phyloP scores from a whole-genome alignment of 2,113 vertebrate species.

The Gavia stellata region DNA sequence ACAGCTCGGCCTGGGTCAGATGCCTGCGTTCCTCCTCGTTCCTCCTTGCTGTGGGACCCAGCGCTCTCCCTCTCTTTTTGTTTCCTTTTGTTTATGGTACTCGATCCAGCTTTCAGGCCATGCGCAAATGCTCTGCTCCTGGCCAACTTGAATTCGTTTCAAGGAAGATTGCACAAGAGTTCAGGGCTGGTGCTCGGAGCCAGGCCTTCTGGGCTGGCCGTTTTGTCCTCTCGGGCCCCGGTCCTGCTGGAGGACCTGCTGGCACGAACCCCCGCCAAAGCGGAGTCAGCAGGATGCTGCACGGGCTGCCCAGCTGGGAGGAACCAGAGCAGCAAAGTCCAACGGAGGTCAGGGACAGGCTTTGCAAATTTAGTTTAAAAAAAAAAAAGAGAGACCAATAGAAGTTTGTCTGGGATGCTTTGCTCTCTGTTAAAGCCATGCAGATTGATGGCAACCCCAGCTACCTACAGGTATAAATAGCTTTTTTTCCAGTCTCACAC shows the following conservation, averaged over 20 bases:
- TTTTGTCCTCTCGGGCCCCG: constrained; percentile 26
- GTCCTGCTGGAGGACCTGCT: constrained; percentile 46
- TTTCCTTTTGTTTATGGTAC: constrained; percentile 59
- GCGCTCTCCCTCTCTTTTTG: constrained; percentile 28
- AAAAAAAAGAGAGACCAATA: background rate
- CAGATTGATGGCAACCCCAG: background rate
- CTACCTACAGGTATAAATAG: background rate
- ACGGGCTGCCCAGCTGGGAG: background rate
- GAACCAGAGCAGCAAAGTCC: constrained; percentile 22
- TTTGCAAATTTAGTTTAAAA: background rate
- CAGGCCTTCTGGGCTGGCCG: constrained; percentile 51
- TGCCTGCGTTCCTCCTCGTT: background rate
- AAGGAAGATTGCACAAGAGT: constrained; percentile 61
- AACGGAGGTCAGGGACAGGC: constrained; percentile 8
- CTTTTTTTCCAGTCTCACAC: background rate
- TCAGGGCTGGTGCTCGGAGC: constrained; percentile 36
- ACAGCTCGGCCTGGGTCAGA: background rate
- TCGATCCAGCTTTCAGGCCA: constrained; percentile 36
- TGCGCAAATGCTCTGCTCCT: constrained; percentile 37
- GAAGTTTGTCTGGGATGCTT: background rate
- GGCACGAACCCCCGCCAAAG: background rate
- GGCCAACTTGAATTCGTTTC: constrained; percentile 32
- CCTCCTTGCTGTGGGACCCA: background rate
- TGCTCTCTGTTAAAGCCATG: background rate
- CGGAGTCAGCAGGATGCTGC: constrained; percentile 47